A percentile compares a stretch with the other conserved stretches of the same genome.
phyloP scores from a whole-genome alignment of 2,113 vertebrate species.

The Notarius lentiginosus region DNA sequence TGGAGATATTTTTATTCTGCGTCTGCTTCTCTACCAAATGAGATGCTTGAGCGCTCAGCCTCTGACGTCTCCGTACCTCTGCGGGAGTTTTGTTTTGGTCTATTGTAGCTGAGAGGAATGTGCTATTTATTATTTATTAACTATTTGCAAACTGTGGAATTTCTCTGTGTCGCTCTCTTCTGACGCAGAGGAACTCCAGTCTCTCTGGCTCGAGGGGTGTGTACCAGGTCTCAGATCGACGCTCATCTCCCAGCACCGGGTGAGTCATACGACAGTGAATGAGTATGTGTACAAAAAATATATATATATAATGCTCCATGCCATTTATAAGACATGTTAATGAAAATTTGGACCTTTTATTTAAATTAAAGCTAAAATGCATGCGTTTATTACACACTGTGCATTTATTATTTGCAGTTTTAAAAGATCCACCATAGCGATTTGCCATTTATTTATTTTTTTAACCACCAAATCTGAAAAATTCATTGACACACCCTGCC shows the following conservation, averaged over 20 bases:
- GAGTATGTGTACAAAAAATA: neutral
- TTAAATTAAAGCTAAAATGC: neutral
- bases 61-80: neutral
- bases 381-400: neutral
- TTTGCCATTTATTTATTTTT: too few species aligned
- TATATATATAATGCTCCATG: neutral
- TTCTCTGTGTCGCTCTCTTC: neutral
- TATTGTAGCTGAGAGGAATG: neutral
- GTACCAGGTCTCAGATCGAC: slow-evolving; percentile 76
- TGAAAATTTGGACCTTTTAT: neutral
- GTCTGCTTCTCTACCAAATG: neutral
- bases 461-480: too few species aligned
- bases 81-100: neutral
- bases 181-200: slow-evolving; percentile 73
- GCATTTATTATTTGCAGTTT: neutral
- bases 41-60: neutral
- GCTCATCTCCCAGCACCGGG: slow-evolving; percentile 77
- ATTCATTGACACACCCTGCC: too few species aligned
- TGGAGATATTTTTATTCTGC: neutral
- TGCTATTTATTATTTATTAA: neutral
- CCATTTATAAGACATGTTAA: neutral
- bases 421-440: too few species aligned
- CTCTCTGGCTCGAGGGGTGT: slow-evolving; percentile 76
- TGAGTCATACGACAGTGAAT: slow-evolving; percentile 52
- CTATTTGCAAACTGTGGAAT: neutral